Evolutionary conservation across 1,140 invertebrate genomes (phyloP), one percentile per base, ranked within the genome.

Genomic region (Metopolophium dirhodum): DNA sequence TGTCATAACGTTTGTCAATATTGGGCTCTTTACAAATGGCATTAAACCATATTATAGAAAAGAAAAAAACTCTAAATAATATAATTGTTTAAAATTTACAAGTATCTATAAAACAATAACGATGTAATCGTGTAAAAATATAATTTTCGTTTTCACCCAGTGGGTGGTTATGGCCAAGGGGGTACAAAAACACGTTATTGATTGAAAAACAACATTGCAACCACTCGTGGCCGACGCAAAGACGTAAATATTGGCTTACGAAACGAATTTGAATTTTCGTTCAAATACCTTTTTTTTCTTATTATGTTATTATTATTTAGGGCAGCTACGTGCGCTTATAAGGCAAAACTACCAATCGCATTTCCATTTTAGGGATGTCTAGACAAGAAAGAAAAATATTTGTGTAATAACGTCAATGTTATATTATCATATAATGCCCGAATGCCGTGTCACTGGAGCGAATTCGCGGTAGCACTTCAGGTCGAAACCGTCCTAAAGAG

Each of bases 191-290:
- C 7, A 88, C 30, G 30, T 30, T 49, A 88, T 88, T 88, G 47
- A 88, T 88, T 88, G 22, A 88, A 77, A 89, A 88, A 89, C 37
- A 54, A 54, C 11, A 89, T 54, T 35, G 18, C 9, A 37, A 54
- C 49, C n/a, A 87, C 49, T 89, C n/a, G 49, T 54, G n/a, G n/a
- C 9, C 41, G 45, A 37, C 35, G 49, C 18, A 14, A 54, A 89
- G n/a, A 89, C n/a, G 45, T 37, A 54, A 54, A 54, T 89, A 89
- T 89, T 89, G 49, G 35, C 51, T 89, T 89, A 89, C 22, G n/a
- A 22, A 54, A 89, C 9, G 51, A 54, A 89, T 89, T 89, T 35
- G n/a, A 89, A 54, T 89, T 89, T 89, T 51, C 35, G 47, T 89
- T 77, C 8, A 37, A 54, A 89, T 77, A n/a, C 61, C 49, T 89